These are phyloP conservation scores for Chitala chitala DNA, from an alignment of 2,113 vertebrate species.

Conservation along the genomic window DNA sequence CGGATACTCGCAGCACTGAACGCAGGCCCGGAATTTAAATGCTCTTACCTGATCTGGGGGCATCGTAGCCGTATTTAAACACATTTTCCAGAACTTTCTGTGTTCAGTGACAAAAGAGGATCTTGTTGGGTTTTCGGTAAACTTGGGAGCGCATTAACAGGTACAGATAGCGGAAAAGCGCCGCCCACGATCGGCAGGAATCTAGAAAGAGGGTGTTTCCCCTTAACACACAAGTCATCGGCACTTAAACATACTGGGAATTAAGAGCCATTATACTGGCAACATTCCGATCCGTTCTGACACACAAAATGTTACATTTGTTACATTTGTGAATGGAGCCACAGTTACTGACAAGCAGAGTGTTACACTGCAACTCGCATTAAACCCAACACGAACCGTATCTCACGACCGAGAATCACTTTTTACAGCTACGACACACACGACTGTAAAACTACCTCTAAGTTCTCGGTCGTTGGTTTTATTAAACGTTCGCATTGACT, in stretches of 20 bases:
- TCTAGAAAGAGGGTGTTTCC: constrained; percentile 4
- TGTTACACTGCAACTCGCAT: not conserved
- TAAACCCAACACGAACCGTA: not conserved
- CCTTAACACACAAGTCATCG: not conserved
- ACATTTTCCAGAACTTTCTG: constrained; percentile 13
- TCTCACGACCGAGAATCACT: not conserved
- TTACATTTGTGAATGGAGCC: no score
- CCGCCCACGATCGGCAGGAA: not conserved
- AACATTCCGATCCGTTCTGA: no score
- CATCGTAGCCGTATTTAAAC: not conserved
- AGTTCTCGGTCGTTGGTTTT: constrained; percentile 8
- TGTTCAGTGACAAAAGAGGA: not conserved
- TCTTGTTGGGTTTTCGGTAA: not conserved
- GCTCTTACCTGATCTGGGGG: constrained; percentile 1
- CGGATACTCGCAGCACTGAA: not conserved
- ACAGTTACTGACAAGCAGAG: not conserved
- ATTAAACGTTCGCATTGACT: not conserved
- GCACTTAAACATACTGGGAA: not conserved
- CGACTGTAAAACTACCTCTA: not conserved
- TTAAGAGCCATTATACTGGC: no score
- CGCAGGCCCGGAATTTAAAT: not conserved
- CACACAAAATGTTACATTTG: no score
- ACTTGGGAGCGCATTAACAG: constrained; percentile 5
- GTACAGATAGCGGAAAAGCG: not conserved
- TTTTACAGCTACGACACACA: not conserved